Percentiles rank a stretch among this genome's conserved stretches.
Evolutionary conservation across 1,140 invertebrate species (phyloP).

Genomic region (Temnothorax curvispinosus): DNA sequence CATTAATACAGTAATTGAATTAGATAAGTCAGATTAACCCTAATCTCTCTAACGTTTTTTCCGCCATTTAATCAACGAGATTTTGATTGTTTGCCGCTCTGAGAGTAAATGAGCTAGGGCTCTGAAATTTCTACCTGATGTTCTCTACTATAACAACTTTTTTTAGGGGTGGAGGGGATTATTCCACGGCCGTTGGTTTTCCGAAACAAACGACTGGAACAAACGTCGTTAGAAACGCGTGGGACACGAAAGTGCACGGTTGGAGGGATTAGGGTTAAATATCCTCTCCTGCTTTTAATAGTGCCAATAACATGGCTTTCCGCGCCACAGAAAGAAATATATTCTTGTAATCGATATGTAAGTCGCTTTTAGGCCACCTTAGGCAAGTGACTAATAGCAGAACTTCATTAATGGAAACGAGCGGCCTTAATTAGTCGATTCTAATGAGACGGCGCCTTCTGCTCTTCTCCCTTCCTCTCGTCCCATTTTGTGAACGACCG

Average conservation of each 20-base stretch:
- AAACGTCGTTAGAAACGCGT: no score
- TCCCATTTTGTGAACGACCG: constrained; percentile 26
- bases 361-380: constrained; percentile 10
- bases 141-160: no score
- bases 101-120: no score
- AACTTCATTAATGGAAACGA: constrained; percentile 62
- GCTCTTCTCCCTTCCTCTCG: neutral
- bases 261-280: neutral
- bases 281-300: neutral
- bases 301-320: neutral
- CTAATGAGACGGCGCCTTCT: constrained; percentile 56
- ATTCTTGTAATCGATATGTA: constrained; percentile 48
- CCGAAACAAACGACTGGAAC: no score
- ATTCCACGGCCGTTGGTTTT: no score
- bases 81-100: no score
- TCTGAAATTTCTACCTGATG: no score
- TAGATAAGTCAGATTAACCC: neutral
- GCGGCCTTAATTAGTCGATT: constrained; percentile 66
- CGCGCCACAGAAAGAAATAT: neutral
- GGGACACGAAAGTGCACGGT: no score
- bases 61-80: no score
- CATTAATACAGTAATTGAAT: neutral
- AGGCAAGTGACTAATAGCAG: constrained; percentile 60
- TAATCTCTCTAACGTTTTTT: no score
- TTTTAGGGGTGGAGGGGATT: no score